phyloP scores from a whole-genome alignment of 2,888 invertebrate species.

The Chrysolina americana region DNA sequence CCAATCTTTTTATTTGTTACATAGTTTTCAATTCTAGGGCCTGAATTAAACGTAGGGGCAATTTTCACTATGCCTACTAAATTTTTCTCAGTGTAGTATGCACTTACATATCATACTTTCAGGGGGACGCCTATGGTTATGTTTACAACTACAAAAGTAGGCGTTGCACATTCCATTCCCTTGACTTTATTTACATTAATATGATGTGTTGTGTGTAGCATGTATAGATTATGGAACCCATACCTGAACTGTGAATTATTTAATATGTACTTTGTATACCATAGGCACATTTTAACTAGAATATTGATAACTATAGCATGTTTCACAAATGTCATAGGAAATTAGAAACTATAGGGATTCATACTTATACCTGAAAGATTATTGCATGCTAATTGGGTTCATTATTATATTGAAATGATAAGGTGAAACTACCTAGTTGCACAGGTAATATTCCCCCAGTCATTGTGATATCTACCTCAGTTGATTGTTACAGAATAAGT shows the following conservation, averaged over 20 bases:
- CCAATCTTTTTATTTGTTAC: too few species aligned
- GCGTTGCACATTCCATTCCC: slow-evolving; percentile 49
- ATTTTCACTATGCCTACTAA: too few species aligned
- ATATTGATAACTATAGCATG: too few species aligned
- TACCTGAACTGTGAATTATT: background rate
- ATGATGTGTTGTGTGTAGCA: slow-evolving; percentile 25
- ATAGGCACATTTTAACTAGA: background rate
- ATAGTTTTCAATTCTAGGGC: too few species aligned
- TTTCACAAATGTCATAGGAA: background rate
- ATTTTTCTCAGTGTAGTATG: background rate
- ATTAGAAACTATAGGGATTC: background rate
- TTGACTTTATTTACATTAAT: slow-evolving; percentile 46
- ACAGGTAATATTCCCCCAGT: background rate
- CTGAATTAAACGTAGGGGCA: too few species aligned
- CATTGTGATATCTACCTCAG: background rate
- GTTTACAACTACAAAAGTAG: slow-evolving; percentile 41
- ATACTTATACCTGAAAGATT: background rate
- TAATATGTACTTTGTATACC: background rate
- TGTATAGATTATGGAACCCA: background rate
- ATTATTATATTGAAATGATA: background rate
- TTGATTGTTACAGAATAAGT: background rate
- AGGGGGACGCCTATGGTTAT: slow-evolving; percentile 14
- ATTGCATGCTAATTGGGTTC: background rate
- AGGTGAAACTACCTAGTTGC: background rate
- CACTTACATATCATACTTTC: background rate